Conservation (phyloP, 2,888 invertebrate species). For the Hydrotaea diabolus region DNA sequence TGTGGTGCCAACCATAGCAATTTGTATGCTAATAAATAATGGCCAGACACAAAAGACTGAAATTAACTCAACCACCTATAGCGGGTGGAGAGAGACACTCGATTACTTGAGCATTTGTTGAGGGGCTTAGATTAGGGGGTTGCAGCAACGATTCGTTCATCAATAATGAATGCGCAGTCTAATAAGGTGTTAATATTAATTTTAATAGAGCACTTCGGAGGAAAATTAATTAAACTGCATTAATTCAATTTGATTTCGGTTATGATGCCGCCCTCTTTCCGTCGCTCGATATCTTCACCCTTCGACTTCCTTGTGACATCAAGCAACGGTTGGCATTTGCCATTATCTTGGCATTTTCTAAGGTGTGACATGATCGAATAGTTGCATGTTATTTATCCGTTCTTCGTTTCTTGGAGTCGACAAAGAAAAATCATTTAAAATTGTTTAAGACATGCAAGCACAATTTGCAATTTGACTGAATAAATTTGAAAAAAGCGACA, state of each 20-base stretch:
- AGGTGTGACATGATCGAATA: conserved; percentile 65
- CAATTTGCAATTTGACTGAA: conserved; percentile 48
- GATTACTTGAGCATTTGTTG: too few species aligned
- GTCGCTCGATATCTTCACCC: background rate
- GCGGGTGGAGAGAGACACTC: conserved; percentile 19
- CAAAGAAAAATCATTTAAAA: conserved; percentile 41
- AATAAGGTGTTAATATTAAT: conserved; percentile 29
- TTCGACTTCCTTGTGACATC: conserved; percentile 24
- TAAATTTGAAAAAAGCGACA: background rate
- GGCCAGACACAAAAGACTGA: conserved; percentile 33
- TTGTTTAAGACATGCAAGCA: conserved; percentile 38
- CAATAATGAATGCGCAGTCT: background rate
- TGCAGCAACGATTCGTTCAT: too few species aligned
- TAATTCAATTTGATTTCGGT: background rate
- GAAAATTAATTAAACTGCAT: background rate
- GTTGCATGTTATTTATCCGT: conserved; percentile 58
- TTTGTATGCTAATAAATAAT: conserved; percentile 65
- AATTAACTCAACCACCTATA: conserved; percentile 1
- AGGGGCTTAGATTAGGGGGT: too few species aligned
- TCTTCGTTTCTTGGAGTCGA: conserved; percentile 27
- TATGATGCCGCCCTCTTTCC: background rate
- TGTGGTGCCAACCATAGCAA: conserved; percentile 29
- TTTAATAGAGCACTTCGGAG: background rate
- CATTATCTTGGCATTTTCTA: conserved; percentile 49
- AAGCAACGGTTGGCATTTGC: background rate